Evolutionary conservation across 2,113 vertebrate genomes (phyloP).

Genomic region (Anoura caudifer): DNA sequence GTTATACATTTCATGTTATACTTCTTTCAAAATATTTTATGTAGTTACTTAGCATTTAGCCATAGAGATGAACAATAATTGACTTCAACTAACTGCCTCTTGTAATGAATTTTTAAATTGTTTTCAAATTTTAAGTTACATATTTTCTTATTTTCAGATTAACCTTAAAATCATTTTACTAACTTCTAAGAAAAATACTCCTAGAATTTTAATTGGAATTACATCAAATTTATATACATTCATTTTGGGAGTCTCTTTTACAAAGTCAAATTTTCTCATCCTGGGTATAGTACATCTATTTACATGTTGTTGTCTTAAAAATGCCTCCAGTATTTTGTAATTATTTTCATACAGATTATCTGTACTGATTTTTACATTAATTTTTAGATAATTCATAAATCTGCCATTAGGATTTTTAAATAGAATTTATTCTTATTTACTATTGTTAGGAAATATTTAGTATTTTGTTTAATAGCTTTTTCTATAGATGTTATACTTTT

Average conservation of each 20-base stretch:
- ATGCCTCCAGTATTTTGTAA: neutral
- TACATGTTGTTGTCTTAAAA: neutral
- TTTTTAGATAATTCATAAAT: conserved; percentile 22
- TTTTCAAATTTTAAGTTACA: neutral
- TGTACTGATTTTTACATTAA: neutral
- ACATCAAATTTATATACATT: neutral
- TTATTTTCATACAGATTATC: neutral
- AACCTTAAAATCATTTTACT: neutral
- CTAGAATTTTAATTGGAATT: neutral
- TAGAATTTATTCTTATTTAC: neutral
- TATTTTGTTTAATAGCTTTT: neutral
- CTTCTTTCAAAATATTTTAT: neutral
- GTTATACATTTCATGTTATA: neutral
- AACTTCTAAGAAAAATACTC: neutral
- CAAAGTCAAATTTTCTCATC: neutral
- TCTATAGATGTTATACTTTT: neutral
- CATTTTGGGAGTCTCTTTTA: neutral
- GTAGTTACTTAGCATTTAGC: neutral
- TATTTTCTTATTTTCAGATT: neutral
- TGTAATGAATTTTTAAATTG: neutral
- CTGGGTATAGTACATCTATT: neutral
- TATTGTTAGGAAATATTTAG: neutral
- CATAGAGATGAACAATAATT: neutral
- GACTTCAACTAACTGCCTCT: neutral
- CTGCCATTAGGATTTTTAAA: neutral